phyloP scores from a whole-genome alignment of 2,797 vertebrate genomes.

The Thalassophryne amazonica region DNA sequence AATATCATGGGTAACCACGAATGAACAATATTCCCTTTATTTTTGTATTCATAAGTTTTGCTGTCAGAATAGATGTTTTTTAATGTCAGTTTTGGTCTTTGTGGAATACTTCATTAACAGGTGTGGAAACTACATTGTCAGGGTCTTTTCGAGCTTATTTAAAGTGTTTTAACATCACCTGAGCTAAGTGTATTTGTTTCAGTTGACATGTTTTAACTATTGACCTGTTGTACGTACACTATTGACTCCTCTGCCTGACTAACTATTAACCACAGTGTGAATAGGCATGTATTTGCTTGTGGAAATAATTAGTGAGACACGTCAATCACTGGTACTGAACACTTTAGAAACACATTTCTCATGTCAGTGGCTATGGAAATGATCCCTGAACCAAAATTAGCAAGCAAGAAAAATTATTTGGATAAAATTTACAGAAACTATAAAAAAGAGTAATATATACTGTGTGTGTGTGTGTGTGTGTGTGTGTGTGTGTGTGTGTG shows the following conservation, averaged over 20 bases:
- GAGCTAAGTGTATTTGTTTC: constrained; percentile 32
- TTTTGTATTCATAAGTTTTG: not conserved
- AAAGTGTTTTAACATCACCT: constrained; percentile 9
- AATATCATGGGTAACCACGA: no score
- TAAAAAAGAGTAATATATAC: no score
- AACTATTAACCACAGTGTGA: constrained; percentile 38
- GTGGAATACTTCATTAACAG: constrained; percentile 27
- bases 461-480: no score
- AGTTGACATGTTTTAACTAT: constrained; percentile 22
- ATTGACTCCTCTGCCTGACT: constrained; percentile 34
- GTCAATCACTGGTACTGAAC: constrained; percentile 16
- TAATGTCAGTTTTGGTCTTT: not conserved
- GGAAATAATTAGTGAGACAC: constrained; percentile 41
- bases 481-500: no score
- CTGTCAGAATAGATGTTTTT: constrained; percentile 1
- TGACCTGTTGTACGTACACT: constrained; percentile 22
- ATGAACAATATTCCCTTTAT: no score
- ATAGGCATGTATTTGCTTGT: constrained; percentile 48
- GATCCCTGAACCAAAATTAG: no score
- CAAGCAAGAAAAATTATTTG: no score
- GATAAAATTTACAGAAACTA: no score
- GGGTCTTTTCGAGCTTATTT: constrained; percentile 19
- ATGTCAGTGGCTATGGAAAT: no score
- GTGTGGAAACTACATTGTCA: constrained; percentile 7
- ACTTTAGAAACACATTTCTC: no score